Evolutionary conservation across 2,797 vertebrate species (phyloP).

Genomic region (Betta splendens): DNA sequence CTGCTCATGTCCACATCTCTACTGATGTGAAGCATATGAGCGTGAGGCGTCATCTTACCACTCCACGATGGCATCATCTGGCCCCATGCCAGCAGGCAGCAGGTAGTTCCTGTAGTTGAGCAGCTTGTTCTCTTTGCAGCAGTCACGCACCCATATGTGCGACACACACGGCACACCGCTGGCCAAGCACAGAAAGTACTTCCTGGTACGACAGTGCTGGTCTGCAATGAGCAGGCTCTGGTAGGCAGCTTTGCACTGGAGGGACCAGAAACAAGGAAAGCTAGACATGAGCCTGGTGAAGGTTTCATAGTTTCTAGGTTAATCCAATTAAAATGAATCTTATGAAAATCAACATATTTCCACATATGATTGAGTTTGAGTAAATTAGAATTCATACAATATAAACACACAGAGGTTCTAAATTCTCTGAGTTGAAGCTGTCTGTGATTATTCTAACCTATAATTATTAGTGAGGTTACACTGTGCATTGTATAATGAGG

Average conservation of each 20-base stretch:
- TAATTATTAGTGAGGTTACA: too few relatives aligned
- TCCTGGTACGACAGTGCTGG: constrained; percentile 93
- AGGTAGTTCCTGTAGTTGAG: constrained; percentile 96
- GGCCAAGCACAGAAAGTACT: constrained; percentile 94
- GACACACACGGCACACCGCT: constrained; percentile 96
- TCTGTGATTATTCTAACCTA: too few relatives aligned
- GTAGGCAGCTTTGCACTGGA: constrained; percentile 91
- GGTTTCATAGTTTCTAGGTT: too few relatives aligned
- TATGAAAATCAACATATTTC: too few relatives aligned
- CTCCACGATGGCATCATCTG: constrained; percentile 86
- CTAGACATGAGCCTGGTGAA: neutral
- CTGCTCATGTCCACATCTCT: too few relatives aligned
- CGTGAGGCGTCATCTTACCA: constrained; percentile 82
- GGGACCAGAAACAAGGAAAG: neutral
- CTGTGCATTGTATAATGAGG: too few relatives aligned
- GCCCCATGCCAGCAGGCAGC: constrained; percentile 91
- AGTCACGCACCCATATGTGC: constrained; percentile 95
- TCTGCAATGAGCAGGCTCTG: constrained; percentile 95
- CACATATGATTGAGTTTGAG: too few relatives aligned
- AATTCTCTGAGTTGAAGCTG: too few relatives aligned
- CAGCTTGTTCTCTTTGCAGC: constrained; percentile 93
- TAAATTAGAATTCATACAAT: too few relatives aligned
- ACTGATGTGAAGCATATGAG: too few relatives aligned
- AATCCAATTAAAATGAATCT: too few relatives aligned
- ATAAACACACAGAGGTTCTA: too few relatives aligned